phyloP scores from a whole-genome alignment of 2,888 invertebrate species.

The Dolomedes plantarius region DNA sequence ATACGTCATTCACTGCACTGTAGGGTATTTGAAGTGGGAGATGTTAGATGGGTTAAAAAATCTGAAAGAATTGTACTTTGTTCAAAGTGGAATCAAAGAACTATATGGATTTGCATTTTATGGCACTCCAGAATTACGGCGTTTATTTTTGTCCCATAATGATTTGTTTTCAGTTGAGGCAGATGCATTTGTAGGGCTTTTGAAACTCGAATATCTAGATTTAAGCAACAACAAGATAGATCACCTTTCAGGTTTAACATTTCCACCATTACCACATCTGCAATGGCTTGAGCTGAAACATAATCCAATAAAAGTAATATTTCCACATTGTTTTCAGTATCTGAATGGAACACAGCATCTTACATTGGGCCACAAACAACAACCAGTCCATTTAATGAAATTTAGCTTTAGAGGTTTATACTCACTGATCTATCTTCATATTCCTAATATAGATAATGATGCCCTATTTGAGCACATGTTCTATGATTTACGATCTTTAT shows the following conservation, averaged over 20 bases:
- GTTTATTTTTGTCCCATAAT: conserved; percentile 83
- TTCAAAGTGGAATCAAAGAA: conserved; percentile 78
- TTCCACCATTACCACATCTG: conserved; percentile 79
- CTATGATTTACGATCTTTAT: conserved; percentile 68
- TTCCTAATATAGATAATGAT: conserved; percentile 73
- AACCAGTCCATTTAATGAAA: conserved; percentile 73
- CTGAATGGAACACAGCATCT: conserved; percentile 68
- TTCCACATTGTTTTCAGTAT: conserved; percentile 72
- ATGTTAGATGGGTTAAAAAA: conserved; percentile 81
- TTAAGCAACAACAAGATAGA: conserved; percentile 83
- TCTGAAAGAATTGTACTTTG: conserved; percentile 77
- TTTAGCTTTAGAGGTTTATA: conserved; percentile 72
- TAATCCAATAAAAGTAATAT: conserved; percentile 73
- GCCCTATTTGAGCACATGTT: conserved; percentile 72
- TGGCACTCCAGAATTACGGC: conserved; percentile 82
- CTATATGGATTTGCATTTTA: conserved; percentile 84
- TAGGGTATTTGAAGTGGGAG: conserved; percentile 79
- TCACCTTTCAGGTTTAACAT: conserved; percentile 83
- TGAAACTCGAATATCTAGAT: conserved; percentile 82
- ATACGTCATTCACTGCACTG: conserved; percentile 50
- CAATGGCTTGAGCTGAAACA: conserved; percentile 72
- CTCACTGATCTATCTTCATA: conserved; percentile 63
- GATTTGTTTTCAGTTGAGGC: conserved; percentile 82
- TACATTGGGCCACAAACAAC: conserved; percentile 72
- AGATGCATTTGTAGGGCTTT: conserved; percentile 82